Conservation (phyloP, 2,797 vertebrate genomes). For the Loriculus beryllinus region DNA sequence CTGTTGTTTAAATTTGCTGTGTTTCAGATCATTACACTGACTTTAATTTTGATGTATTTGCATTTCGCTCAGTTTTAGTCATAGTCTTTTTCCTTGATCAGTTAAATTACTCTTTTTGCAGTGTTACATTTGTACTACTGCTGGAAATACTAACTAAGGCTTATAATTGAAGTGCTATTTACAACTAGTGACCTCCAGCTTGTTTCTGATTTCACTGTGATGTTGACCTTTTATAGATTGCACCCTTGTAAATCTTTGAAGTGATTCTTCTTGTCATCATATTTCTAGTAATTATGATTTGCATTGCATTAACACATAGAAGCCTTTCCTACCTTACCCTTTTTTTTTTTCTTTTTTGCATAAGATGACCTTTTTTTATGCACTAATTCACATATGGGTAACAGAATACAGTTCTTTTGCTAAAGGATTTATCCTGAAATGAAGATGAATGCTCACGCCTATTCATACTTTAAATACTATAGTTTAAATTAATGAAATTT, state of each 20-base stretch:
- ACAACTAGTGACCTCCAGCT: slow-evolving; percentile 47
- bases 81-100: slow-evolving; percentile 61
- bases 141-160: slow-evolving; percentile 46
- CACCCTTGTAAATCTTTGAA: slow-evolving; percentile 46
- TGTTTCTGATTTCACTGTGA: slow-evolving; percentile 31
- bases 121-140: slow-evolving; percentile 45
- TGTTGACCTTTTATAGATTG: slow-evolving; percentile 58
- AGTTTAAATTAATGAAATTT: background rate
- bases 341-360: background rate
- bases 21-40: slow-evolving; percentile 73
- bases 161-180: slow-evolving; percentile 59
- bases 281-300: slow-evolving; percentile 61
- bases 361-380: slow-evolving; percentile 46
- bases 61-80: slow-evolving; percentile 67
- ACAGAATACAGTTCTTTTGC: background rate
- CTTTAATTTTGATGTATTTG: slow-evolving; percentile 76
- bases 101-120: slow-evolving; percentile 67
- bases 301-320: slow-evolving; percentile 53
- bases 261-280: slow-evolving; percentile 55
- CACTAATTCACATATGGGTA: background rate
- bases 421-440: background rate
- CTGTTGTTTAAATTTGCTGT: slow-evolving; percentile 61
- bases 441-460: background rate
- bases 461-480: background rate
- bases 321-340: slow-evolving; percentile 12